phyloP scores from a whole-genome alignment of 1,140 invertebrate genomes.

The Luehdorfia chinensis region DNA sequence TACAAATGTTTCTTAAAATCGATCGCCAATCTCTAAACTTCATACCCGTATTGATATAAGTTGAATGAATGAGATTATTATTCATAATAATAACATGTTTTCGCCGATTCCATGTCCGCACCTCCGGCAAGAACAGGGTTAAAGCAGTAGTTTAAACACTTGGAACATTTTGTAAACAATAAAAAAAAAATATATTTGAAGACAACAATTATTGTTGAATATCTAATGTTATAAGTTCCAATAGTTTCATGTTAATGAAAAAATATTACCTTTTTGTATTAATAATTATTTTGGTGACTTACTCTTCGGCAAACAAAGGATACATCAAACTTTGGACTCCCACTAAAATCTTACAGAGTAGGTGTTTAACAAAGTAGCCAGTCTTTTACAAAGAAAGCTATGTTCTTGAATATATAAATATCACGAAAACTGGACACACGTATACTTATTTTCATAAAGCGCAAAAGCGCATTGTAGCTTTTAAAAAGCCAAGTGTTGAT shows the following conservation, averaged over 20 bases:
- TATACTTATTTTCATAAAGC: constrained; percentile 13
- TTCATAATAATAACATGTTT: constrained; percentile 69
- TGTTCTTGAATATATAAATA: constrained; percentile 1
- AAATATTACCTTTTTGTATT: too few relatives aligned
- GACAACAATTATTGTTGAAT: too few relatives aligned
- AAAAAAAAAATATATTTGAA: too few relatives aligned
- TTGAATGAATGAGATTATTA: constrained; percentile 59
- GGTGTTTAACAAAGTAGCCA: too few relatives aligned
- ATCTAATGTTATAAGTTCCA: too few relatives aligned
- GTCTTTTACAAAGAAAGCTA: neutral
- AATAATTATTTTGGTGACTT: too few relatives aligned
- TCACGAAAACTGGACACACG: constrained; percentile 1
- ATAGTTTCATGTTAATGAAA: too few relatives aligned
- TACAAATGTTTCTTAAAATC: constrained; percentile 23
- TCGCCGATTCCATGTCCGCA: constrained; percentile 20
- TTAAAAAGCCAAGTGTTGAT: constrained; percentile 31
- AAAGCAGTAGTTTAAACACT: neutral
- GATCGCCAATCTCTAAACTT: constrained; percentile 11
- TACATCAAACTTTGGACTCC: too few relatives aligned
- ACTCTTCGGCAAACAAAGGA: too few relatives aligned
- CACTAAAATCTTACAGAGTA: too few relatives aligned
- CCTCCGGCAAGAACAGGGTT: constrained; percentile 13
- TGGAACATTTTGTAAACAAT: constrained; percentile 7
- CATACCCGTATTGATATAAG: constrained; percentile 27
- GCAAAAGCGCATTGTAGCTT: constrained; percentile 10